phyloP scores from a whole-genome alignment of 2,888 invertebrate species.

The Orthosia gracilis region DNA sequence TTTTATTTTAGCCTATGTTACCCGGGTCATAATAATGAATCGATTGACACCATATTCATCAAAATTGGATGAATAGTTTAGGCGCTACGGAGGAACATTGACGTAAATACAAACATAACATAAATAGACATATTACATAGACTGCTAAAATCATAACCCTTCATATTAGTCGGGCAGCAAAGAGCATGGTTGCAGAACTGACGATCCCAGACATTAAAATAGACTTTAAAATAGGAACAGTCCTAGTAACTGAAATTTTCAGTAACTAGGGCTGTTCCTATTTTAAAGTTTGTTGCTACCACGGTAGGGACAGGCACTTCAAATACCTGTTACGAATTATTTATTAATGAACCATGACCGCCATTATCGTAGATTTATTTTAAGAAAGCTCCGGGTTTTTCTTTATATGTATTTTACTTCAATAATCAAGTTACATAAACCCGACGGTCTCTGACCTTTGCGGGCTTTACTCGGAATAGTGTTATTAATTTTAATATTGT shows the following conservation, averaged over 20 bases:
- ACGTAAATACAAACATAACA: no score
- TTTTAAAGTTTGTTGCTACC: neutral
- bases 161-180: neutral
- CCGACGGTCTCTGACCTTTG: conserved; percentile 51
- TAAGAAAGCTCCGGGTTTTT: conserved; percentile 33
- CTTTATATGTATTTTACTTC: neutral
- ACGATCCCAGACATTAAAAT: neutral
- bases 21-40: no score
- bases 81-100: no score
- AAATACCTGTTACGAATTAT: neutral
- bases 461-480: conserved; percentile 15
- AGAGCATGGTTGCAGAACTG: neutral
- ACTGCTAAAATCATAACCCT: no score
- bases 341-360: conserved; percentile 20
- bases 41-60: no score
- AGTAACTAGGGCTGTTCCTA: no score
- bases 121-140: no score
- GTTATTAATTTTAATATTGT: conserved; percentile 31
- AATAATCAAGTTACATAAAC: conserved; percentile 35
- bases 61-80: no score
- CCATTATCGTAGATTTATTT: conserved; percentile 10
- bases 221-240: no score
- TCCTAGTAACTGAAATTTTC: no score
- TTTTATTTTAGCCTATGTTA: no score
- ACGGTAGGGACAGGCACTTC: no score